A percentile compares a stretch with the other conserved stretches of the same genome.
Conservation (phyloP, 2,113 vertebrate species). For the Trochalopteron elliotii region DNA sequence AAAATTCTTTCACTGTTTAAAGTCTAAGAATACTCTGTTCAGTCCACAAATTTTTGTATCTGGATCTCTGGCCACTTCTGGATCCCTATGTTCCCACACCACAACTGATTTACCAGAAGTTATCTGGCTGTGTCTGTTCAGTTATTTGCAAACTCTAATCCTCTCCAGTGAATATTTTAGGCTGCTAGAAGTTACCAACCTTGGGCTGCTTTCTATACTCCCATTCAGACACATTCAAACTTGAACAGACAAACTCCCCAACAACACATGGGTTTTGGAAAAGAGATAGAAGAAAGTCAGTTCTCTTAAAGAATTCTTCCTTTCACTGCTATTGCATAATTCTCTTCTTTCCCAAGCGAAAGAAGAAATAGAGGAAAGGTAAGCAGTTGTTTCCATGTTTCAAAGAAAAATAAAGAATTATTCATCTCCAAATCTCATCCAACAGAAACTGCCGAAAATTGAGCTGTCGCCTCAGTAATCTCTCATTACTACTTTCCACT, state of each 20-base stretch:
- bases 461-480: neutral
- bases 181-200: neutral
- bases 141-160: neutral
- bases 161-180: neutral
- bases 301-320: neutral
- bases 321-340: neutral
- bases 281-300: neutral
- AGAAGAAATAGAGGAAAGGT: neutral
- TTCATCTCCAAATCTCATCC: neutral
- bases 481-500: neutral
- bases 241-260: neutral
- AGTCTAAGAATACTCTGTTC: neutral
- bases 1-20: neutral
- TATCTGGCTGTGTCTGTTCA: neutral
- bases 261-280: neutral
- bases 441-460: neutral
- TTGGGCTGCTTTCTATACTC: neutral
- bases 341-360: neutral
- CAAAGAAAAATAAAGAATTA: neutral
- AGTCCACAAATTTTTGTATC: neutral
- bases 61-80: neutral
- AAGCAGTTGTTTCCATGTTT: neutral
- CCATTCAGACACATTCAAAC: neutral
- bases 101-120: neutral
- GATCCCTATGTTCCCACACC: neutral